Base-by-base conservation (phyloP, 64 coral and sea anemone genomes). In the Porites australiensis region DNA sequence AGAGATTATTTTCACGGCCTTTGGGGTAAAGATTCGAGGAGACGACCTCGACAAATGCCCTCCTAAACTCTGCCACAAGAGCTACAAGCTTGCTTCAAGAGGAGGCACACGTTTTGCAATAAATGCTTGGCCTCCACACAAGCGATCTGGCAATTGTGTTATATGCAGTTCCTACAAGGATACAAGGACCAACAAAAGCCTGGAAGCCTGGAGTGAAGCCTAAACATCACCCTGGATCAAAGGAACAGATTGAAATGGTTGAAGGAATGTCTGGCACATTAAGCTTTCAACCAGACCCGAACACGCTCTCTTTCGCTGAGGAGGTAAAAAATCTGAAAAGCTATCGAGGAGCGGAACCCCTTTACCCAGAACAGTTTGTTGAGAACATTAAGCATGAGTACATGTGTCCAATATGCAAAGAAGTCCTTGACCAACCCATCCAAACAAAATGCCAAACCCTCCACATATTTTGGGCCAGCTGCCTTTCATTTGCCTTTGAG, bases 351-450 rank as follows among this genome's bases (percentile, higher is more conserved):
- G 60, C 79, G 43, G 79, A 92, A 76, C 79, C 79, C 90, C 75
- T 92, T 12, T 79, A 92, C 66, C 80, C 79, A 6, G 81, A 92
- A 76, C 79, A 84, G 48, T 92, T 92, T 92, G 81, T 58, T 43
- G 89, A 75, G 65, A 83, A 74, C 60, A 92, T 92, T 48, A 86
- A 92, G 64, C 54, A 84, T 4, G 81, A 92, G 44, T 92, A 82
- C 72, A 75, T 77, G 16, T 77, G 89, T 57, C 79, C 89, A 58
- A 83, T 91, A 46, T 91, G 89, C 68, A 91, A 90, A 69, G 88
- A 90, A 83, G 79, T 91, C 5, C 54, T 92, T 9, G 90, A 92
- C 77, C 90, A 92, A 45, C 81, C 90, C 44, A 79, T 86, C 55
- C 90, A 86, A 58, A 92, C 79, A 76, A 92, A 77, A 77, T 86